Conservation (phyloP, 2,113 vertebrate species). For the Arizona elegans region DNA sequence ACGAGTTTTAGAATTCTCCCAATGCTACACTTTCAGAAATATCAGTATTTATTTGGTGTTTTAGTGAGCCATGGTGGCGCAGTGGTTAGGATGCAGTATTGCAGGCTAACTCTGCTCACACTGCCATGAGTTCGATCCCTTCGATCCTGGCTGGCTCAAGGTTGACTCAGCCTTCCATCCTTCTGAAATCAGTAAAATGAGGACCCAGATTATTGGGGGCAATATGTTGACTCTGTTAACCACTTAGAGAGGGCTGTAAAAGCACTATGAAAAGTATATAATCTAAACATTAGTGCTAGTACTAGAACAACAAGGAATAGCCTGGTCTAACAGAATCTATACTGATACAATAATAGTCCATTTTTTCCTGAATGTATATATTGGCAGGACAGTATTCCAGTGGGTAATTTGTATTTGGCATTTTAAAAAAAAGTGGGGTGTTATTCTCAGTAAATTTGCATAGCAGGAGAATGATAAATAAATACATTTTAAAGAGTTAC, state of each 20-base stretch:
- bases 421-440: background rate
- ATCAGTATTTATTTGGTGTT: background rate
- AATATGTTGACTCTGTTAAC: background rate
- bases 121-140: background rate
- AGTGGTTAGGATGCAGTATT: background rate
- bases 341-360: background rate
- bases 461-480: background rate
- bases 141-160: background rate
- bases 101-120: background rate
- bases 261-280: background rate
- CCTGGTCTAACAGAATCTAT: background rate
- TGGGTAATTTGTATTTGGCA: background rate
- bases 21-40: background rate
- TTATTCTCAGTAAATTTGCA: background rate
- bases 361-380: background rate
- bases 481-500: background rate
- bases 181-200: background rate
- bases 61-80: background rate
- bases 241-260: background rate
- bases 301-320: background rate
- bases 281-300: background rate
- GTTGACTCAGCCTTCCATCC: background rate
- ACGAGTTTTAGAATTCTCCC: background rate
- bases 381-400: background rate
- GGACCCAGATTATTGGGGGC: background rate